phyloP scores from a whole-genome alignment of 1,140 invertebrate genomes.

The Ooceraea biroi region DNA sequence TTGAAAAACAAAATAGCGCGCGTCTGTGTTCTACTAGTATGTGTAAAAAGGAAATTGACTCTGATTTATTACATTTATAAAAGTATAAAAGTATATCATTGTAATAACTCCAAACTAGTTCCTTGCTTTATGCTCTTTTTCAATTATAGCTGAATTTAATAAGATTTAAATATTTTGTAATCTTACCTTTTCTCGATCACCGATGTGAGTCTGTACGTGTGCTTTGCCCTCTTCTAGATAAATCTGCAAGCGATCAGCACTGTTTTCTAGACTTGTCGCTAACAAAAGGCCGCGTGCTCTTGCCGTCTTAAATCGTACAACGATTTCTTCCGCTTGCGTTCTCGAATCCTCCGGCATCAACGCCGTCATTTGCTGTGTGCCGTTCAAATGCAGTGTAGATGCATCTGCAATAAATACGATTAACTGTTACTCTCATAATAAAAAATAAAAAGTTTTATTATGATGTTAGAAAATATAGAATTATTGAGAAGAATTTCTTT shows the following conservation, averaged over 20 bases:
- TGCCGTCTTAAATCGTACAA: constrained; percentile 94
- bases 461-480: not conserved
- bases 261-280: constrained; percentile 91
- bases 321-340: constrained; percentile 97
- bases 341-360: constrained; percentile 92
- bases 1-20: too few relatives aligned
- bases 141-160: too few relatives aligned
- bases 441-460: not conserved
- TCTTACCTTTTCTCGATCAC: constrained; percentile 93
- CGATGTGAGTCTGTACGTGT: constrained; percentile 93
- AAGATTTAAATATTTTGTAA: too few relatives aligned
- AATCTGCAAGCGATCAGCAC: constrained; percentile 93
- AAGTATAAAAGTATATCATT: too few relatives aligned
- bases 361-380: constrained; percentile 94
- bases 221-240: constrained; percentile 93
- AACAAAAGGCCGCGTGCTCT: constrained; percentile 91
- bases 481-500: too few relatives aligned
- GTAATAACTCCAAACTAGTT: too few relatives aligned
- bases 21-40: too few relatives aligned
- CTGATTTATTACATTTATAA: too few relatives aligned
- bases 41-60: too few relatives aligned
- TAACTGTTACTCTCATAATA: not conserved
- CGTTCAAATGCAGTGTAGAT: constrained; percentile 95
- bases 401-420: constrained; percentile 89
- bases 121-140: too few relatives aligned